These are phyloP conservation scores for Acanthis flammea DNA, from an alignment of 2,797 vertebrate species.

Conservation along the genomic window DNA sequence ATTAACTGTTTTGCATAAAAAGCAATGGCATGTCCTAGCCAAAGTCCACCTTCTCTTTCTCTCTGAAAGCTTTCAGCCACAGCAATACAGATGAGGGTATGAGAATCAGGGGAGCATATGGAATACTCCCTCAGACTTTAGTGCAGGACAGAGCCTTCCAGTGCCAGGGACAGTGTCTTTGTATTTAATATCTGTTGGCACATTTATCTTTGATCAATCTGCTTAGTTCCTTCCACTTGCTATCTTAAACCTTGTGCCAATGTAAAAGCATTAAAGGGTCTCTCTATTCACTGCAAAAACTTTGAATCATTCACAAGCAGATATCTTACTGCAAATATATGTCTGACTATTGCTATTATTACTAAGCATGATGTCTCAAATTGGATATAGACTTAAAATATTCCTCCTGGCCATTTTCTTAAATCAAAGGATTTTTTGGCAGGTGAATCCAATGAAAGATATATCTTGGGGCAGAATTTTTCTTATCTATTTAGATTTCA, in stretches of 20 bases:
- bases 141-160: not conserved
- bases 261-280: not conserved
- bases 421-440: not conserved
- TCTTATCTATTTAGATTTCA: not conserved
- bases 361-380: not conserved
- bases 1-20: not conserved
- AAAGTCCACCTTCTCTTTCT: not conserved
- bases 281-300: not conserved
- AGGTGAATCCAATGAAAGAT: not conserved
- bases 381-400: not conserved
- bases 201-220: not conserved
- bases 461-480: not conserved
- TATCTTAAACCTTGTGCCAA: not conserved
- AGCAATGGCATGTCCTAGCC: not conserved
- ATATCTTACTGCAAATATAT: not conserved
- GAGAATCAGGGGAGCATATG: not conserved
- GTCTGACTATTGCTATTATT: not conserved
- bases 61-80: not conserved
- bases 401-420: not conserved
- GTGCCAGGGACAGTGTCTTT: not conserved
- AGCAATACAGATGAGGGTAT: not conserved
- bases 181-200: not conserved
- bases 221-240: not conserved
- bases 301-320: not conserved
- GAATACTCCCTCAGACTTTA: not conserved